Conservation (phyloP, 2,113 vertebrate species). For the Boleophthalmus pectinirostris region DNA sequence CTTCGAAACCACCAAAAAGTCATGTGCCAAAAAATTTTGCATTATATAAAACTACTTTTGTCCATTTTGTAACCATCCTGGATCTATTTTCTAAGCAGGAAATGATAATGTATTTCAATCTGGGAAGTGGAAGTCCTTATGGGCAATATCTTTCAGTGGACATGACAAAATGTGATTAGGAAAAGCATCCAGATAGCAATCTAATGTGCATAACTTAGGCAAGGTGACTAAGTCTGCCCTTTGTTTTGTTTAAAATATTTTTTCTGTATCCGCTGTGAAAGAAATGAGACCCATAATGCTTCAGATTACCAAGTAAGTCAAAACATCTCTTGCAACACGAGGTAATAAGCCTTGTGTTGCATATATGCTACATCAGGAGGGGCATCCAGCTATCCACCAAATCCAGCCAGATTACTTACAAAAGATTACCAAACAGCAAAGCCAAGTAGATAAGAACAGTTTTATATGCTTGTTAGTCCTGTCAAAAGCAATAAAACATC, state of each 20-base stretch:
- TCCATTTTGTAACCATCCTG: constrained; percentile 17
- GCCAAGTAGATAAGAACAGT: not conserved
- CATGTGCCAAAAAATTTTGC: not conserved
- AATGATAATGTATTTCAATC: constrained; percentile 49
- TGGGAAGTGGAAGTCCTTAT: constrained; percentile 54
- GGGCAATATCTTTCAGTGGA: constrained; percentile 31
- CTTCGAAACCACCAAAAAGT: no score
- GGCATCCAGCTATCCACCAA: not conserved
- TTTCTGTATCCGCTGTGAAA: not conserved
- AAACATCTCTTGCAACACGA: not conserved
- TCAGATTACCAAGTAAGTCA: no score
- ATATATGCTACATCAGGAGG: not conserved
- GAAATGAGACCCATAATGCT: not conserved
- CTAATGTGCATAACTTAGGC: constrained; percentile 23
- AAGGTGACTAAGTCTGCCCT: constrained; percentile 13
- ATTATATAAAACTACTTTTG: not conserved
- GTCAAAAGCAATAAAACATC: not conserved
- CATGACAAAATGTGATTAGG: constrained; percentile 52
- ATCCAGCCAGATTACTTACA: not conserved
- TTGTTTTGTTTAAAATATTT: not conserved
- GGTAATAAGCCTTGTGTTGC: not conserved
- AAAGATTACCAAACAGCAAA: not conserved
- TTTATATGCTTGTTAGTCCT: not conserved
- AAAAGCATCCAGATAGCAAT: constrained; percentile 39
- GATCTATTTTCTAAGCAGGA: constrained; percentile 16